phyloP scores from a whole-genome alignment of 2,888 invertebrate genomes.

The Eupithecia insigniata region DNA sequence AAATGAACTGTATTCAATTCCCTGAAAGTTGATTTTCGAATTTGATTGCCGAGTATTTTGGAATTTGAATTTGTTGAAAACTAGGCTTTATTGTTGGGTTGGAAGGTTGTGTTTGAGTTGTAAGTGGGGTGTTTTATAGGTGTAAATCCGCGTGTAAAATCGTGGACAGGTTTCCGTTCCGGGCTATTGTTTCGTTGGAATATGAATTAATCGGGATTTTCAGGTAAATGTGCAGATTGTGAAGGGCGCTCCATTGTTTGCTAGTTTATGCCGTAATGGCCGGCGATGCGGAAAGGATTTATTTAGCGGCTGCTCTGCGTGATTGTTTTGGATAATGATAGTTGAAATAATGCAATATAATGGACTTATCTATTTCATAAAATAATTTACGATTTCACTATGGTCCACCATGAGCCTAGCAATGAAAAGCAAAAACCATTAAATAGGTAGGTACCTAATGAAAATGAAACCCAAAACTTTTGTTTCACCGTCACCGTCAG shows the following conservation, averaged over 20 bases:
- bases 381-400: background rate
- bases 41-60: slow-evolving; percentile 37
- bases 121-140: slow-evolving; percentile 46
- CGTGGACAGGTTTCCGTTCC: slow-evolving; percentile 73
- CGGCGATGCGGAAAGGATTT: slow-evolving; percentile 39
- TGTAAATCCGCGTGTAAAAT: slow-evolving; percentile 73
- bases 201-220: slow-evolving; percentile 74
- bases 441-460: no score
- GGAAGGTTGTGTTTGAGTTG: slow-evolving; percentile 47
- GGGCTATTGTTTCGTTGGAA: slow-evolving; percentile 69
- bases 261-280: slow-evolving; percentile 40
- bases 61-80: slow-evolving; percentile 37
- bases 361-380: background rate
- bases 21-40: slow-evolving; percentile 44
- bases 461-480: slow-evolving; percentile 23
- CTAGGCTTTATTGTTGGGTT: slow-evolving; percentile 39
- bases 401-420: background rate
- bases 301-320: slow-evolving; percentile 35
- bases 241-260: slow-evolving; percentile 51
- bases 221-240: slow-evolving; percentile 68
- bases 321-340: slow-evolving; percentile 31
- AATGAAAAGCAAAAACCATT: background rate
- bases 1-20: slow-evolving; percentile 49
- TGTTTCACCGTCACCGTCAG: slow-evolving; percentile 28
- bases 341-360: slow-evolving; percentile 12